These are phyloP conservation scores for Periophthalmodon schlosseri DNA, from an alignment of 2,113 vertebrate genomes.

Conservation along the genomic window DNA sequence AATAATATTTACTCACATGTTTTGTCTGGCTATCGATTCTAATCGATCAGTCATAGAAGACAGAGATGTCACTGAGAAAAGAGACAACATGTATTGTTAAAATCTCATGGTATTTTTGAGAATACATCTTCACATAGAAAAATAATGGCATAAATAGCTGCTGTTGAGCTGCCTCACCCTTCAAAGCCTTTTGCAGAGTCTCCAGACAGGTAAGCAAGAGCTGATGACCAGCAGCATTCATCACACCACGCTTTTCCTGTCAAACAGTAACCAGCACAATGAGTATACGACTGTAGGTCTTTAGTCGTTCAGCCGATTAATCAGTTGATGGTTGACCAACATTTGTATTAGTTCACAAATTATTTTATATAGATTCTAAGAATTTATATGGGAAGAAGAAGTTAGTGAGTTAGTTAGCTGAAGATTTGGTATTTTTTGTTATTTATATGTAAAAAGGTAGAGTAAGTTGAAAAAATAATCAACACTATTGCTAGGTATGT, in stretches of 20 bases:
- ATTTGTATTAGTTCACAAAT: neutral
- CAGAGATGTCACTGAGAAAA: slow-evolving; percentile 88
- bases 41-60: slow-evolving; percentile 96
- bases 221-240: slow-evolving; percentile 91
- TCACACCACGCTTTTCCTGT: slow-evolving; percentile 92
- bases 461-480: neutral
- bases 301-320: too few relatives aligned
- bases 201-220: slow-evolving; percentile 93
- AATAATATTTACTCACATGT: slow-evolving; percentile 70
- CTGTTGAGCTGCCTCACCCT: slow-evolving; percentile 80
- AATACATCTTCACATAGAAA: neutral
- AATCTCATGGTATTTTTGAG: neutral
- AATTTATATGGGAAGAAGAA: too few relatives aligned
- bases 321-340: neutral
- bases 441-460: too few relatives aligned
- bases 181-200: slow-evolving; percentile 93
- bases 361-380: too few relatives aligned
- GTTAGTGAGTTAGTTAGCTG: too few relatives aligned
- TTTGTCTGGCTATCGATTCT: slow-evolving; percentile 95
- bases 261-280: slow-evolving; percentile 29
- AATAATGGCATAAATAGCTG: neutral
- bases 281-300: neutral
- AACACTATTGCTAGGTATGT: neutral
- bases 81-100: neutral
- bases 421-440: too few relatives aligned